Percentiles rank a stretch among this genome's conserved stretches.
These are phyloP conservation scores for Xestia rhomboidea DNA, from an alignment of 2,888 invertebrate genomes.

Conservation along the genomic window DNA sequence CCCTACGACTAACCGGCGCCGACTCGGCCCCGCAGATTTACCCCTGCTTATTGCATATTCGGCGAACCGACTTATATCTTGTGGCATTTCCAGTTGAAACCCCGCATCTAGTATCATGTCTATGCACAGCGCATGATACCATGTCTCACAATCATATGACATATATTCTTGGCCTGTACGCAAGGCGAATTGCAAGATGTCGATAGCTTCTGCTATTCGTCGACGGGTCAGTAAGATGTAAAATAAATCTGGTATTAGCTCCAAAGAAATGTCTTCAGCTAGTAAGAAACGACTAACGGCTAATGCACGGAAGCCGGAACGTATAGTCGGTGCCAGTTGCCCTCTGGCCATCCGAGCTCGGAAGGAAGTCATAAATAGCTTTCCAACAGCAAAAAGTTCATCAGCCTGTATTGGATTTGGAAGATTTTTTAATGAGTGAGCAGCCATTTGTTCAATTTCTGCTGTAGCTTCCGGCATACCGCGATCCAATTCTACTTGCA, in stretches of 20 bases:
- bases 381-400: constrained; percentile 86
- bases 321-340: constrained; percentile 76
- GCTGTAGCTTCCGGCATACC: constrained; percentile 80
- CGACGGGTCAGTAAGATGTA: constrained; percentile 84
- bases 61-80: constrained; percentile 84
- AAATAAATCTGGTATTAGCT: constrained; percentile 86
- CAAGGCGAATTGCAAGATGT: constrained; percentile 82
- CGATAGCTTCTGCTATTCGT: constrained; percentile 88
- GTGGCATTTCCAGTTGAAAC: constrained; percentile 87
- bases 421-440: constrained; percentile 74
- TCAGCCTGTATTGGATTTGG: constrained; percentile 80
- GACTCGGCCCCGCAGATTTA: constrained; percentile 73
- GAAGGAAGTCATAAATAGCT: constrained; percentile 85
- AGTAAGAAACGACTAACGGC: constrained; percentile 84
- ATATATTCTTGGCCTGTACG: constrained; percentile 71
- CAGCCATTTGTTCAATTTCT: constrained; percentile 81
- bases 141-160: constrained; percentile 81
- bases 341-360: constrained; percentile 82
- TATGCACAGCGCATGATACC: constrained; percentile 91
- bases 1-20: constrained; percentile 80
- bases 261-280: constrained; percentile 82
- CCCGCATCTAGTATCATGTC: constrained; percentile 91
- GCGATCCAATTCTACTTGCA: constrained; percentile 85
- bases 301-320: constrained; percentile 84
- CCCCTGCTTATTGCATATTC: constrained; percentile 77